phyloP scores from a whole-genome alignment of 2,888 invertebrate genomes.

The Therioaphis trifolii region DNA sequence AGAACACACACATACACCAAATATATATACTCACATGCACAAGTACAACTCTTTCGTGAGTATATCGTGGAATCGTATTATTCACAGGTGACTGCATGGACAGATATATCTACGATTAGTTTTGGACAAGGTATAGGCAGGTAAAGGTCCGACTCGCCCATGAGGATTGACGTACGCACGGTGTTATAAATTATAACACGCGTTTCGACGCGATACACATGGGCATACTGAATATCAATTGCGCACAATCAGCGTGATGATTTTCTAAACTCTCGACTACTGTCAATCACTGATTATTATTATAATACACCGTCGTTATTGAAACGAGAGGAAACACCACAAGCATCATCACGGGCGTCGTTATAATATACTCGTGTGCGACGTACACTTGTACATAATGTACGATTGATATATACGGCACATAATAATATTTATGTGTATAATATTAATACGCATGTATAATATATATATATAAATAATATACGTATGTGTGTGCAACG shows the following conservation, averaged over 20 bases:
- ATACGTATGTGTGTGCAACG: too few species aligned
- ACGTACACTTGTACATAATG: not conserved
- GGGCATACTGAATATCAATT: constrained; percentile 4
- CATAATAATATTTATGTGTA: not conserved
- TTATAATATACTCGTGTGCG: not conserved
- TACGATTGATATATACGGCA: not conserved
- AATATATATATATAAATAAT: too few species aligned
- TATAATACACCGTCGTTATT: not conserved
- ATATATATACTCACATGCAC: not conserved
- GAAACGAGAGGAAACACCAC: constrained; percentile 37
- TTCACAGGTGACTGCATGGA: too few species aligned
- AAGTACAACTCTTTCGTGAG: not conserved
- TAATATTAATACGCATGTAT: too few species aligned
- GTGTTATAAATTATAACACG: too few species aligned
- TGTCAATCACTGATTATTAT: constrained; percentile 52
- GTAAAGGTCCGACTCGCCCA: too few species aligned
- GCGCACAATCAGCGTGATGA: constrained; percentile 49
- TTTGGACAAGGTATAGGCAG: too few species aligned
- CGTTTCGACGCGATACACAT: too few species aligned
- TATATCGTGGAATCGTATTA: too few species aligned
- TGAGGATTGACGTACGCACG: too few species aligned
- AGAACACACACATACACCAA: not conserved
- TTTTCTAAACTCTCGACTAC: constrained; percentile 53
- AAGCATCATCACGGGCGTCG: constrained; percentile 48
- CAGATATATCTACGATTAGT: too few species aligned